A percentile compares a stretch with the other conserved stretches of the same genome.
These are phyloP conservation scores for Eulacestoma nigropectus DNA, from an alignment of 2,113 vertebrate genomes.

Conservation along the genomic window DNA sequence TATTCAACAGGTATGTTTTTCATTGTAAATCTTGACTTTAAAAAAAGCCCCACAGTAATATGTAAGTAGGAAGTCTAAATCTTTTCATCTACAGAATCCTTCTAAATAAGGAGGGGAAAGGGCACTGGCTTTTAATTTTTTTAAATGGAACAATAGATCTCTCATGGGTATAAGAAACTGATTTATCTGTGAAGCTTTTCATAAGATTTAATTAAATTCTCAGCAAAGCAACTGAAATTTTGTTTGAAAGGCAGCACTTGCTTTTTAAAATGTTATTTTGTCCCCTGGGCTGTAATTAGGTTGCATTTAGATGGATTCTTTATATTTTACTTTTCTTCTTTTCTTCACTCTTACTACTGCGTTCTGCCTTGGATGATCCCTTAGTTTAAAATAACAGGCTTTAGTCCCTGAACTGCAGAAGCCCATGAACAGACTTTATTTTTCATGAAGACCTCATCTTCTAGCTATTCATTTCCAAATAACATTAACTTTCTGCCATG, in stretches of 20 bases:
- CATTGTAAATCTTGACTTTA: neutral
- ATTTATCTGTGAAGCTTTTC: neutral
- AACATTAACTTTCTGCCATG: neutral
- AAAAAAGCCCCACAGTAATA: neutral
- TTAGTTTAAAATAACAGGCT: neutral
- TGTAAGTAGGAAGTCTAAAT: neutral
- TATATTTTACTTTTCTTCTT: neutral
- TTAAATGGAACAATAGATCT: neutral
- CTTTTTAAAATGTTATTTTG: neutral
- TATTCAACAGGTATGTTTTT: neutral
- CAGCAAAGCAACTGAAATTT: neutral
- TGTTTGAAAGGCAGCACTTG: neutral
- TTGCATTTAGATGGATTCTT: neutral
- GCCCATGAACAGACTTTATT: neutral
- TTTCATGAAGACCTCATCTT: neutral
- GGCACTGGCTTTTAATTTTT: neutral
- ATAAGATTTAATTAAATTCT: constrained; percentile 5
- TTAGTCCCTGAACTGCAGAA: neutral
- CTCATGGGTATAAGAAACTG: neutral
- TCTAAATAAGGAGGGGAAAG: neutral
- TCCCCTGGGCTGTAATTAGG: neutral
- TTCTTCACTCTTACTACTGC: neutral
- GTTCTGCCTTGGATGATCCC: neutral
- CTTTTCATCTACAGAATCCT: neutral
- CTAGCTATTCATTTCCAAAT: neutral